Evolutionary conservation across 2,797 vertebrate species (phyloP), one percentile per base, ranked within the genome.

Genomic region (Sebastes kiyomatsui): DNA sequence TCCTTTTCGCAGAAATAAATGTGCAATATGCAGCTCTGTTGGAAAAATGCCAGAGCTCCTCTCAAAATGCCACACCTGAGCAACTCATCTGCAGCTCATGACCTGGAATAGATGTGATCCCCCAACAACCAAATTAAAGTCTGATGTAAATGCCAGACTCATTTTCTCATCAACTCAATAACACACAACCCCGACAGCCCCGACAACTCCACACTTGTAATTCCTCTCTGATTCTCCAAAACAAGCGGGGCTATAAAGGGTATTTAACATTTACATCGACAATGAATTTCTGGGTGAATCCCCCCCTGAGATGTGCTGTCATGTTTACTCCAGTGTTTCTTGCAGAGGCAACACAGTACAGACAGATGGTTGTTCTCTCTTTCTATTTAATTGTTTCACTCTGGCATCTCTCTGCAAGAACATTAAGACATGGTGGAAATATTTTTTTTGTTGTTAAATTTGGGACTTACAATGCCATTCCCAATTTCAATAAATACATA

Each of bases 71-170:
- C 87, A 83, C 70, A 81, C 68, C 80, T 83, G 81, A 78, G 11
- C 38, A 64, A 25, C 68, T 76, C 70, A 35, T 76, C 70, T 81
- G 72, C 58, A 64, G 62, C 69, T 71, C 65, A 33, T 66, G 72
- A 77, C 60, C 86, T 38, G 72, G 56, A 77, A 38, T 59, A 68
- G 68, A 76, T 60, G 22, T 70, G 67, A 71, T 81, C 52, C 67
- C 38, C 35, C 65, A 62, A 59, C 80, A 77, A 55, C 64, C 75
- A 82, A 86, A 88, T 88, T 82, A 85, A 89, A 89, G 58, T 80
- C 60, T 66, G 76, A 38, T 85, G 66, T 38, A 87, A 87, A 84
- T 77, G 83, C 62, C 79, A 74, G 52, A 74, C 38, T 72, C 30
- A 64, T 81, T 81, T 81, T 61, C 54, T 72, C 71, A 76, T 88